These are phyloP conservation scores for Sarcophaga subvicina DNA, from an alignment of 2,888 invertebrate species.

Conservation along the genomic window DNA sequence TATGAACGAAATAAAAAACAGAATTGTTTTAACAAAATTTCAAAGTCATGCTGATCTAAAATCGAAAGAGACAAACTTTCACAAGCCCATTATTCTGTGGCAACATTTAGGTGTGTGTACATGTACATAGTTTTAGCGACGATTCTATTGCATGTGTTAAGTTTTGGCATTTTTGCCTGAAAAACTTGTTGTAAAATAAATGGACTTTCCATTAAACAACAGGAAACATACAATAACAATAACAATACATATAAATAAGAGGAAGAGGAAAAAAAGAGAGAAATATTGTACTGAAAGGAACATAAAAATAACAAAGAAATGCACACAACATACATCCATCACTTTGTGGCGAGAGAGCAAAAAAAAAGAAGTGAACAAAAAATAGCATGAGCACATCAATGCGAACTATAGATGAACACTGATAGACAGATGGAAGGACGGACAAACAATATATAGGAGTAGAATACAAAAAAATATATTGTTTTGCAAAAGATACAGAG, in stretches of 20 bases:
- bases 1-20: too few relatives aligned
- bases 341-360: slow-evolving; percentile 48
- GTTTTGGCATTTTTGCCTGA: slow-evolving; percentile 41
- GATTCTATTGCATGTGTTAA: neutral
- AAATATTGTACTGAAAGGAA: neutral
- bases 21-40: too few relatives aligned
- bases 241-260: slow-evolving; percentile 5
- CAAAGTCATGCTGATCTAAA: slow-evolving; percentile 11
- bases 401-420: neutral
- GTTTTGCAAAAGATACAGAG: neutral
- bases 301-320: slow-evolving; percentile 36
- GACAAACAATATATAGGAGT: neutral
- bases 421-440: neutral
- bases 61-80: slow-evolving; percentile 22
- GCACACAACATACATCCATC: slow-evolving; percentile 53
- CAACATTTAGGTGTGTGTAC: slow-evolving; percentile 6
- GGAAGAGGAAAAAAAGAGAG: neutral
- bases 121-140: neutral
- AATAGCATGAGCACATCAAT: slow-evolving; percentile 6
- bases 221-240: slow-evolving; percentile 40
- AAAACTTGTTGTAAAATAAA: slow-evolving; percentile 51
- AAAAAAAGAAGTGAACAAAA: neutral
- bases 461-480: neutral
- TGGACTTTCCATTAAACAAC: slow-evolving; percentile 41
- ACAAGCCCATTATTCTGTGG: slow-evolving; percentile 36